Evolutionary conservation across 1,140 invertebrate species (phyloP).

Genomic region (Tachypleus tridentatus): DNA sequence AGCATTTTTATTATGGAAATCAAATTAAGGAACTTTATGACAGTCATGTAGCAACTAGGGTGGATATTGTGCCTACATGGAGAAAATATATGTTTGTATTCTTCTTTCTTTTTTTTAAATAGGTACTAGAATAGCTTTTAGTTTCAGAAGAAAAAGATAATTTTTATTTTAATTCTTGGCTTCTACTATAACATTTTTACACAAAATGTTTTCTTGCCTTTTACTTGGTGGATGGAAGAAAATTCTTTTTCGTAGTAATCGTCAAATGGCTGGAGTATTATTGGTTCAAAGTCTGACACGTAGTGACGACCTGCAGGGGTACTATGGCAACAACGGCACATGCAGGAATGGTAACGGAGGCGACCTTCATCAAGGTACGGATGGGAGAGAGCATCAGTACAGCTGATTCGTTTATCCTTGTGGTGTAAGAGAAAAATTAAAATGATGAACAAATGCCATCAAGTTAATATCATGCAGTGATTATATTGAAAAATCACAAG

Average conservation of each 20-base stretch:
- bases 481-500: too few relatives aligned
- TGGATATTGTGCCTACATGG: too few relatives aligned
- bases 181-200: not conserved
- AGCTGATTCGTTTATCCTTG: constrained; percentile 84
- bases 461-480: not conserved
- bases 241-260: constrained; percentile 76
- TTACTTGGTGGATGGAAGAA: constrained; percentile 80
- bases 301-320: constrained; percentile 64
- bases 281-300: constrained; percentile 83
- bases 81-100: too few relatives aligned
- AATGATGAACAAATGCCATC: not conserved
- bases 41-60: too few relatives aligned
- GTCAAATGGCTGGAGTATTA: constrained; percentile 73
- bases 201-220: constrained; percentile 48
- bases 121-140: too few relatives aligned
- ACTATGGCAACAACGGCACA: constrained; percentile 90
- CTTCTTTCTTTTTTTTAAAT: too few relatives aligned
- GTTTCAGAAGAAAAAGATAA: too few relatives aligned
- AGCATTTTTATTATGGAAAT: too few relatives aligned
- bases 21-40: too few relatives aligned
- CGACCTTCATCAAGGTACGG: constrained; percentile 95
- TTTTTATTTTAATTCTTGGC: too few relatives aligned
- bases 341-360: constrained; percentile 96
- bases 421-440: constrained; percentile 20
- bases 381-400: constrained; percentile 85